Percentiles rank a stretch among this genome's conserved stretches.
Evolutionary conservation across 1,140 invertebrate species (phyloP).

Genomic region (Melitaea cinxia): DNA sequence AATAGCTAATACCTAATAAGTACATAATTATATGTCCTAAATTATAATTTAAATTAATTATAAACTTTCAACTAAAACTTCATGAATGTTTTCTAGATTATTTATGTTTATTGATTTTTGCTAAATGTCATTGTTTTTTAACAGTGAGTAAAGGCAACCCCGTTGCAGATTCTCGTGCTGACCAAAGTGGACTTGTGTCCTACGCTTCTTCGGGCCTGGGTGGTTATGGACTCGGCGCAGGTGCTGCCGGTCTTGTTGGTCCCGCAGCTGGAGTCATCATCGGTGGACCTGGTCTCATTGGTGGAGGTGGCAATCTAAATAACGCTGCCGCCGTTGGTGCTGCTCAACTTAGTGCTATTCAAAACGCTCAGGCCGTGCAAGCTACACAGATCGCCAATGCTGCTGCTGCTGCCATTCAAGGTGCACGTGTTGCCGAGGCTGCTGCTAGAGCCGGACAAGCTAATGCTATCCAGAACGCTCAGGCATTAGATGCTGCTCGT

Average conservation of each 20-base stretch:
- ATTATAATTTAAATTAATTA: no score
- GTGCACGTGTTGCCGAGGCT: constrained; percentile 62
- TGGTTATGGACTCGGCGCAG: constrained; percentile 33
- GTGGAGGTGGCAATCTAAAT: constrained; percentile 49
- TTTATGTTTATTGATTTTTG: no score
- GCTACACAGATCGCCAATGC: constrained; percentile 69
- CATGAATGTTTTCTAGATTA: no score
- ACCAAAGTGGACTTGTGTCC: constrained; percentile 45
- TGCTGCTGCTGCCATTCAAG: constrained; percentile 67
- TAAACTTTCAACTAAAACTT: no score
- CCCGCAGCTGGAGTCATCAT: constrained; percentile 38
- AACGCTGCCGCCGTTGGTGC: constrained; percentile 66
- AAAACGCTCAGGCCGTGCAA: constrained; percentile 72
- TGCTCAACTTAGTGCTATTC: constrained; percentile 70
- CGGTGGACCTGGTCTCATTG: constrained; percentile 30
- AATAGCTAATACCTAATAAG: no score
- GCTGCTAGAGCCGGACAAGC: constrained; percentile 63
- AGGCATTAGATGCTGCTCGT: constrained; percentile 66
- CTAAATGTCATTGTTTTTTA: no score
- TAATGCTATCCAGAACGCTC: constrained; percentile 67
- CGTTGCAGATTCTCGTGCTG: constrained; percentile 51
- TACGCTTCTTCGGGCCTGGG: constrained; percentile 12
- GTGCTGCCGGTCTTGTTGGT: constrained; percentile 12
- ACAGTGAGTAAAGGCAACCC: constrained; percentile 42
- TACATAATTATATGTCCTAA: no score